Evolutionary conservation across 2,888 invertebrate genomes (phyloP), one percentile per base, ranked within the genome.

Genomic region (Steinernema hermaphroditum): DNA sequence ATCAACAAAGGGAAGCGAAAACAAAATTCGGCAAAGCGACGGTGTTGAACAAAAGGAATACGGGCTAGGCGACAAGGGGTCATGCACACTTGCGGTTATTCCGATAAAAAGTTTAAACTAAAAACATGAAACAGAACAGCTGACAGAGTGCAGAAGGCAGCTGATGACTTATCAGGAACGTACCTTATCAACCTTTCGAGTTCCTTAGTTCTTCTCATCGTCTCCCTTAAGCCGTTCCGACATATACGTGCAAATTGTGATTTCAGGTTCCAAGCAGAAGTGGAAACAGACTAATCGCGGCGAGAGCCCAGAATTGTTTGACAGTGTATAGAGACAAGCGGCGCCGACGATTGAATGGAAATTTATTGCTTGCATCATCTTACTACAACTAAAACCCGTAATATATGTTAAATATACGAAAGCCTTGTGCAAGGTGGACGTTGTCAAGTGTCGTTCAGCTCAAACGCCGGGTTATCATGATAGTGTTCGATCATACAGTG

Each of bases 401-500:
- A 54, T 19, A 24, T 54, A 27, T 24, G 22, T 6, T 19, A 24
- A 27, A 54, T 24, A 46, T 2, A 46, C n/a, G n/a, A n/a, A n/a
- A n/a, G n/a, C n/a, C n/a, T n/a, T 37, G 12, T 37, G 6, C 37
- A 37, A 37, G 37, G 6, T 37, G 4, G 37, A 37, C 37, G 37
- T 22, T 24, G 2, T 50, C 50, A 50, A 2, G 12, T 19, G 27
- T 76, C 68, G 46, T 78, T 77, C 4, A 74, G 72, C 62, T 78
- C 78, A 62, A 81, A 81, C 0, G 78, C 81, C 19, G 75, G 76
- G 70, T 81, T 81, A 44, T 72, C 68, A 68, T 80, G 78, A 68
- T 73, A 76, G 37, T 71, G 71, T 1, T 78, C 74, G 8, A 77
- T 70, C 27, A 78, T 72, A 9, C 68, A 57, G 34, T 76, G 75